A percentile compares a stretch with the other conserved stretches of the same genome.
These are phyloP conservation scores for Strongylocentrotus purpuratus DNA, from an alignment of 35 echinoderm and acorn worm species.

Conservation along the genomic window DNA sequence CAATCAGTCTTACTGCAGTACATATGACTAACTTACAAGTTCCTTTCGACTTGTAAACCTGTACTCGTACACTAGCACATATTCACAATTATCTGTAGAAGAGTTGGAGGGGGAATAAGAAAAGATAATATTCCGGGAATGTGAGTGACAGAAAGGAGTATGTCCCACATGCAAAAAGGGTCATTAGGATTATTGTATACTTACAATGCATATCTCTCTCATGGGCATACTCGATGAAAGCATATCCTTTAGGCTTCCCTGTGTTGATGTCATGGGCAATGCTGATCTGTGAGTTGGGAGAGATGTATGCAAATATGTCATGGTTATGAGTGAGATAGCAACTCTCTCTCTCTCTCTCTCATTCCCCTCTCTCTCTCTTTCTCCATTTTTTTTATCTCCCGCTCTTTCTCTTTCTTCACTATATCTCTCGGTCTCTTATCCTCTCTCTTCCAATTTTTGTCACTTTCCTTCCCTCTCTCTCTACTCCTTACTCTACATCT, in stretches of 20 bases:
- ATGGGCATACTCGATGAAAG: slow-evolving; percentile 99
- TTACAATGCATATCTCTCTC: slow-evolving; percentile 99
- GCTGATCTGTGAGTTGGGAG: slow-evolving; percentile 63
- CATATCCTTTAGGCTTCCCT: slow-evolving; percentile 92
- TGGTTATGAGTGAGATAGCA: too few species aligned
- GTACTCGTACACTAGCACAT: not conserved
- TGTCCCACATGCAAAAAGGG: not conserved
- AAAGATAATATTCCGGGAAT: not conserved
- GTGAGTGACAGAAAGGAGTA: not conserved
- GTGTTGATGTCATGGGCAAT: slow-evolving; percentile 83
- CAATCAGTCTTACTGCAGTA: too few species aligned
- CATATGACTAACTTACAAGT: too few species aligned
- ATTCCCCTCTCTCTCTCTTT: too few species aligned
- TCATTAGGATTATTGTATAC: slow-evolving; percentile 35
- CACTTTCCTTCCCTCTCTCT: too few species aligned
- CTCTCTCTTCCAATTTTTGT: too few species aligned
- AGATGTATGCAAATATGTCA: not conserved
- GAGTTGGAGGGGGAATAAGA: not conserved
- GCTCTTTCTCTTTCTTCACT: too few species aligned
- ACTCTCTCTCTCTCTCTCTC: too few species aligned
- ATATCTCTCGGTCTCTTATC: too few species aligned
- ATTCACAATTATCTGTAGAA: not conserved
- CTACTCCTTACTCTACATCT: too few species aligned
- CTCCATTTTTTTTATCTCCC: too few species aligned
- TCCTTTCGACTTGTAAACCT: not conserved